Conservation (phyloP, 2,888 invertebrate genomes). For the Xylota segnis region DNA sequence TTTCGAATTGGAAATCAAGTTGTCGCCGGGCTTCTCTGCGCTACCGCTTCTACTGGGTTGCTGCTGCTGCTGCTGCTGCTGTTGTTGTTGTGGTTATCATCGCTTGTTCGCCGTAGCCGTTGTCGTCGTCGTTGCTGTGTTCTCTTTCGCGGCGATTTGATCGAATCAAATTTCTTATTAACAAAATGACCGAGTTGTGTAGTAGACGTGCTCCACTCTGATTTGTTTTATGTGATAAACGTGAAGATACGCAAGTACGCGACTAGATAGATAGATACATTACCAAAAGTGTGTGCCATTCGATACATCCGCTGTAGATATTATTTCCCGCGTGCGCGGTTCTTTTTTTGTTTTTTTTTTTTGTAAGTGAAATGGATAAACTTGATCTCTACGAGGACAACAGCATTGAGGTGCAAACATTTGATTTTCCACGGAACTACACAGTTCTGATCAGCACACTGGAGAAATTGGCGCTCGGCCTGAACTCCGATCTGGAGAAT, state of each 20-base stretch:
- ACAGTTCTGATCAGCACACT: conserved; percentile 83
- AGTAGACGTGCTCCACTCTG: conserved; percentile 69
- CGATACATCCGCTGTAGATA: conserved; percentile 13
- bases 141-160: conserved; percentile 68
- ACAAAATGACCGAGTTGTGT: conserved; percentile 74
- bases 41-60: background rate
- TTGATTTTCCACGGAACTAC: conserved; percentile 82
- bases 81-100: conserved; percentile 59
- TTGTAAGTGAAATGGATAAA: conserved; percentile 47
- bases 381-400: conserved; percentile 62
- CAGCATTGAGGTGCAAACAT: conserved; percentile 80
- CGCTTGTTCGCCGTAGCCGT: background rate
- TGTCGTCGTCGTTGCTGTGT: background rate
- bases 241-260: conserved; percentile 45
- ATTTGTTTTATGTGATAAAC: conserved; percentile 61
- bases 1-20: conserved; percentile 72
- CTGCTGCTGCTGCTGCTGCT: conserved; percentile 15
- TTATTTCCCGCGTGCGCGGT: conserved; percentile 20
- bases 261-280: conserved; percentile 20
- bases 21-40: conserved; percentile 53
- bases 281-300: conserved; percentile 3
- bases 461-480: conserved; percentile 82
- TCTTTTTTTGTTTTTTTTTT: background rate
- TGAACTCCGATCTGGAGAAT: conserved; percentile 82
- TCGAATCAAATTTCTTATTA: conserved; percentile 72